A percentile compares a stretch with the other conserved stretches of the same genome.
These are phyloP conservation scores for Phymorhynchus buccinoides DNA, from an alignment of 1,140 invertebrate genomes.

Conservation along the genomic window DNA sequence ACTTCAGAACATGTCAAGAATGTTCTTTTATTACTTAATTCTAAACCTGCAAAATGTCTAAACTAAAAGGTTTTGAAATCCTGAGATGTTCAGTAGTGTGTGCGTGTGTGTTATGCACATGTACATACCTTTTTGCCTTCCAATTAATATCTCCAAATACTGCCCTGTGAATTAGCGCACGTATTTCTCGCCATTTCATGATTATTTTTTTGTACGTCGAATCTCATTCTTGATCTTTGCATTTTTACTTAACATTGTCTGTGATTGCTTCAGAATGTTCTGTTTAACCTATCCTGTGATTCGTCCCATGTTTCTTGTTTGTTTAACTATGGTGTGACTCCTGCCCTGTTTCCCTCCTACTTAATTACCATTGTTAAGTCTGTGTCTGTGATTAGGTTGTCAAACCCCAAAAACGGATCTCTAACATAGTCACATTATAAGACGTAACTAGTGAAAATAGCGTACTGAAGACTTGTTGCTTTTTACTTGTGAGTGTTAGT, in stretches of 20 bases:
- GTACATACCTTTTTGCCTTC: neutral
- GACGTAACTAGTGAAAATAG: no score
- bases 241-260: no score
- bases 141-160: neutral
- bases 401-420: no score
- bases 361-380: no score
- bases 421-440: no score
- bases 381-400: no score
- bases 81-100: constrained; percentile 9
- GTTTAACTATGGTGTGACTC: no score
- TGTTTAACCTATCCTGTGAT: neutral
- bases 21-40: neutral
- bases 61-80: neutral
- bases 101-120: neutral
- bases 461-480: no score
- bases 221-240: neutral
- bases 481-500: no score
- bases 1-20: no score
- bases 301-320: neutral
- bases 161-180: neutral
- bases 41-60: neutral
- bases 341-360: no score
- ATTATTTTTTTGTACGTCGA: neutral
- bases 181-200: neutral
- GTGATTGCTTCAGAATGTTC: neutral